Conservation (phyloP, 2,797 vertebrate species). For the Lepidocolaptes lacrymiger region DNA sequence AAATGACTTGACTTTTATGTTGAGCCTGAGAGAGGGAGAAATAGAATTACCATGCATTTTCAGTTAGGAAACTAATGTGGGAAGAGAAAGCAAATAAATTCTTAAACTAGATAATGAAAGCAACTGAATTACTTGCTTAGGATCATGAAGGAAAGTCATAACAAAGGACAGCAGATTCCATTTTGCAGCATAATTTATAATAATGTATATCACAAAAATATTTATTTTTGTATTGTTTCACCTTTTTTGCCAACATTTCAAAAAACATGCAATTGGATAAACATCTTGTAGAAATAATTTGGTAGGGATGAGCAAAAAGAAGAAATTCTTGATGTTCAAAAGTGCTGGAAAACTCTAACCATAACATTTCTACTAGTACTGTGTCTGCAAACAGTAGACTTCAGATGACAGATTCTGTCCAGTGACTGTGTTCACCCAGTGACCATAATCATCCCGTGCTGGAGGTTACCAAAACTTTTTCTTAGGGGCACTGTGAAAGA, state of each 20-base stretch:
- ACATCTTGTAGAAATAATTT: not conserved
- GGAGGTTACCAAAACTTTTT: not conserved
- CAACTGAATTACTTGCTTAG: not conserved
- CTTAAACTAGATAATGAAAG: not conserved
- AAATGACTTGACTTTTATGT: fast-evolving
- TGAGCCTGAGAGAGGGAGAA: not conserved
- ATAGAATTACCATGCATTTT: not conserved
- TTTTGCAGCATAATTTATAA: not conserved
- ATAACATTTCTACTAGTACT: not conserved
- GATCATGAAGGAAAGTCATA: not conserved
- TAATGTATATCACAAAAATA: not conserved
- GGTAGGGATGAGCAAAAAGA: not conserved
- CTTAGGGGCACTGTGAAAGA: not conserved
- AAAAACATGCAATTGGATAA: not conserved
- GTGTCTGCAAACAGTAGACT: not conserved
- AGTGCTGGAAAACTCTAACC: not conserved
- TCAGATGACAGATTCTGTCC: not conserved
- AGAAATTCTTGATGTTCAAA: not conserved
- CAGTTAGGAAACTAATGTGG: not conserved
- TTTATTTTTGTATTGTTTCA: not conserved
- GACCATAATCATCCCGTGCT: not conserved
- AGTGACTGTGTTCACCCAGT: not conserved
- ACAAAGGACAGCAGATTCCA: not conserved
- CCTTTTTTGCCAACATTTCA: not conserved
- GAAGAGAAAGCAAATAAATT: not conserved